Evolutionary conservation across 2,113 vertebrate species (phyloP).

Genomic region (Myrmophylax atrothorax): DNA sequence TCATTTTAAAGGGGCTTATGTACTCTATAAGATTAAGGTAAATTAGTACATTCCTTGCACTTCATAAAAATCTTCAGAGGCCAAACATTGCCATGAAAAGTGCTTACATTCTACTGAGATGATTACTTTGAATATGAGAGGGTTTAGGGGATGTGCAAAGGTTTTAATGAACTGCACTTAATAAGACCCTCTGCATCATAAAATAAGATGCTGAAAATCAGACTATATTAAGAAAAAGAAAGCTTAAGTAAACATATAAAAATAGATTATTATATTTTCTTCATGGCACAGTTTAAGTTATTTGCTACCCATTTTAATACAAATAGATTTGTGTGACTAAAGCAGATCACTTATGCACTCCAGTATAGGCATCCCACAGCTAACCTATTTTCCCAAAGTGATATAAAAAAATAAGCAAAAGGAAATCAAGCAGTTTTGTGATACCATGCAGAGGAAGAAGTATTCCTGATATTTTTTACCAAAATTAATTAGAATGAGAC

Average conservation of each 20-base stretch:
- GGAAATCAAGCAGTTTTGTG: slow-evolving; percentile 45
- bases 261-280: background rate
- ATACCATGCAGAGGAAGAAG: slow-evolving; percentile 41
- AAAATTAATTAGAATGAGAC: slow-evolving; percentile 32
- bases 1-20: background rate
- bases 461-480: background rate
- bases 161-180: background rate
- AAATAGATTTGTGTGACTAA: background rate
- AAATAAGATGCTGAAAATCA: background rate
- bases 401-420: slow-evolving; percentile 45
- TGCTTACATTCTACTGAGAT: background rate
- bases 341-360: background rate
- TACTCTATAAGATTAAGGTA: slow-evolving; percentile 26
- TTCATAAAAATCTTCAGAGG: slow-evolving; percentile 37
- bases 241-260: background rate
- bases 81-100: background rate
- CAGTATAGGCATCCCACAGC: slow-evolving; percentile 17
- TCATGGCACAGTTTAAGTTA: background rate
- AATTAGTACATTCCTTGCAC: slow-evolving; percentile 35
- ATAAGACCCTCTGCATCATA: background rate
- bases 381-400: slow-evolving; percentile 51
- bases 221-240: background rate
- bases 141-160: background rate
- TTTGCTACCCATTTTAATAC: background rate
- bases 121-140: slow-evolving; percentile 6